These are phyloP conservation scores for Drosophila phalerata DNA, from an alignment of 2,888 invertebrate genomes.

Conservation along the genomic window DNA sequence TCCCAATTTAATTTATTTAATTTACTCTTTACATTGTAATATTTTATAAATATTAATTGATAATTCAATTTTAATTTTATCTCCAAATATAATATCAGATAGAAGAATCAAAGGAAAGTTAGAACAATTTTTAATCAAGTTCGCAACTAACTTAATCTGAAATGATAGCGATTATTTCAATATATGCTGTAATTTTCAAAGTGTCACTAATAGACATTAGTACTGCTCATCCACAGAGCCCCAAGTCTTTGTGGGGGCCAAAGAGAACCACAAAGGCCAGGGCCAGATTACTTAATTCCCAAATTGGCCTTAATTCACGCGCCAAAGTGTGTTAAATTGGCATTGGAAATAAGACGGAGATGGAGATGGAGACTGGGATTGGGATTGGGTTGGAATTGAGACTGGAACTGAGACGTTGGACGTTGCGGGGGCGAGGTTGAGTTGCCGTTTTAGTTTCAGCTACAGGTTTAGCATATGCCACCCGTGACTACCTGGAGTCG, in stretches of 20 bases:
- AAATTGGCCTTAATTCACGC: conserved; percentile 84
- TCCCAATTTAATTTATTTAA: too few species aligned
- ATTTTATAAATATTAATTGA: background rate
- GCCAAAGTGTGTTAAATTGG: conserved; percentile 84
- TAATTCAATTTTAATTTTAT: background rate
- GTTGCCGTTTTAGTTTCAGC: conserved; percentile 51
- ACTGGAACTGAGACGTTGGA: conserved; percentile 23
- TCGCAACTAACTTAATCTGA: background rate
- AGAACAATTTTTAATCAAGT: background rate
- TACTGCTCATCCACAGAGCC: conserved; percentile 33
- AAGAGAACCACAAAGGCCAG: conserved; percentile 43
- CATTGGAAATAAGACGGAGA: conserved; percentile 35
- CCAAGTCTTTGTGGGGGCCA: conserved; percentile 12
- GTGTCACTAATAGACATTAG: conserved; percentile 73
- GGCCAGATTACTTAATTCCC: conserved; percentile 83
- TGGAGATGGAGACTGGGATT: background rate
- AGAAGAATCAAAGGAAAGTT: background rate
- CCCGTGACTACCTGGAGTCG: conserved; percentile 75
- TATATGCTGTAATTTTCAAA: conserved; percentile 47
- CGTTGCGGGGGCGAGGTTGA: conserved; percentile 56
- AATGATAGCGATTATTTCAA: conserved; percentile 39
- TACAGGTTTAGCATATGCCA: conserved; percentile 75
- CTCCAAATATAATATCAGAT: background rate
- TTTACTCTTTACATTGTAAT: too few species aligned
- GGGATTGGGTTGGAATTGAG: conserved; percentile 5